Conservation (phyloP, 2,797 vertebrate species). For the Enteromius argenteus region DNA sequence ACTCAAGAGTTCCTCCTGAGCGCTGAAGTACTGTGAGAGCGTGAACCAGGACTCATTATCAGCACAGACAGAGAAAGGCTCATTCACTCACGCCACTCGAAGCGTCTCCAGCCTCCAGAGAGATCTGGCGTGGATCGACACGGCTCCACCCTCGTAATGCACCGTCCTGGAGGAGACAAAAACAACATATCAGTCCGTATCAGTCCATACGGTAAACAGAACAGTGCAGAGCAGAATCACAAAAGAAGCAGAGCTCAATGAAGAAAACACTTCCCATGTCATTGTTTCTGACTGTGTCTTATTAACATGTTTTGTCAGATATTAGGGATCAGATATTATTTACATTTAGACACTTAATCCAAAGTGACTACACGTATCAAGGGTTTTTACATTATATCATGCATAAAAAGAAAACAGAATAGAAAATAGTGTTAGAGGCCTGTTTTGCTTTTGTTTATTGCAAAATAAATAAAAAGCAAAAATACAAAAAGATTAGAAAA, state of each 20-base stretch:
- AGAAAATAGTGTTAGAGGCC: too few relatives aligned
- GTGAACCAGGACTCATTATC: not conserved
- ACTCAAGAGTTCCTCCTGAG: not conserved
- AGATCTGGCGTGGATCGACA: conserved; percentile 92
- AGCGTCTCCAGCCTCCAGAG: conserved; percentile 95
- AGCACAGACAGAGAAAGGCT: not conserved
- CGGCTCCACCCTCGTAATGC: conserved; percentile 93
- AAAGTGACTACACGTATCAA: too few relatives aligned
- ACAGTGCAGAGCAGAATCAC: not conserved
- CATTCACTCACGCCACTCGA: conserved; percentile 87
- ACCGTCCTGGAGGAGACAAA: conserved; percentile 81
- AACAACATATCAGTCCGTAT: not conserved
- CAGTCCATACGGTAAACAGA: not conserved
- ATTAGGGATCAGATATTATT: not conserved
- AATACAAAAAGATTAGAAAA: too few relatives aligned
- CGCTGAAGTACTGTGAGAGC: not conserved
- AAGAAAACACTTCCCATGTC: not conserved
- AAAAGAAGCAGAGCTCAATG: not conserved
- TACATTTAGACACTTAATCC: too few relatives aligned
- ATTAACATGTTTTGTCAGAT: not conserved
- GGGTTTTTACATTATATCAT: too few relatives aligned
- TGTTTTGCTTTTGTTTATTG: too few relatives aligned
- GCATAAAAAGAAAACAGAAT: too few relatives aligned
- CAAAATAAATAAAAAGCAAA: too few relatives aligned
- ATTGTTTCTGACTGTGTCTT: not conserved